These are phyloP conservation scores for Podarcis siculus DNA, from an alignment of 2,797 vertebrate genomes.

Conservation along the genomic window DNA sequence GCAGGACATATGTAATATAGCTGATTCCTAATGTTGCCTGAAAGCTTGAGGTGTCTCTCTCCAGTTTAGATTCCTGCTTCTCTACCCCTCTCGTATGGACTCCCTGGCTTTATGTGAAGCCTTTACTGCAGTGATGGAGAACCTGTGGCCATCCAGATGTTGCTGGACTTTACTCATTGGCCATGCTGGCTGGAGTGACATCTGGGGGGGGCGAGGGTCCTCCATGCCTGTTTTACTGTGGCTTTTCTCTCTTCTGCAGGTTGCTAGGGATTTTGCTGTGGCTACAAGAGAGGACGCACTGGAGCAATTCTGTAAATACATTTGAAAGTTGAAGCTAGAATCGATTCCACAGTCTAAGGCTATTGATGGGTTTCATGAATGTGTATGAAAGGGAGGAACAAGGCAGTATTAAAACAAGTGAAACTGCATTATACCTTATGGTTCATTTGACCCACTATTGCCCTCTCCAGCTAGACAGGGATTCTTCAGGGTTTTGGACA, in stretches of 20 bases:
- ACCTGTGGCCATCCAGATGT: too few species aligned
- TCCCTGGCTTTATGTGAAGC: too few species aligned
- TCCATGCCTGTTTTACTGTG: not conserved
- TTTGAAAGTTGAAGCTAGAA: slow-evolving; percentile 39
- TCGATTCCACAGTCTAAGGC: not conserved
- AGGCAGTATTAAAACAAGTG: not conserved
- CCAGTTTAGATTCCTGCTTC: too few species aligned
- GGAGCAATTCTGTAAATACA: not conserved
- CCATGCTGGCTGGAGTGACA: too few species aligned
- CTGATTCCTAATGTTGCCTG: not conserved
- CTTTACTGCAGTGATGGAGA: too few species aligned
- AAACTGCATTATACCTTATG: not conserved
- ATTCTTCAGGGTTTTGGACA: not conserved
- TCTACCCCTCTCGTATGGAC: too few species aligned
- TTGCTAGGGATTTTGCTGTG: slow-evolving; percentile 22
- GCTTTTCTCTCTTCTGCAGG: not conserved
- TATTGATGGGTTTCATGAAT: slow-evolving; percentile 16
- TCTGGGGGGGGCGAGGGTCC: too few species aligned
- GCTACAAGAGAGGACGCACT: slow-evolving; percentile 60
- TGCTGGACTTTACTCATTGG: too few species aligned
- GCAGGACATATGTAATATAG: not conserved
- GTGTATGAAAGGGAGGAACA: not conserved
- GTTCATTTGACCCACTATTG: not conserved
- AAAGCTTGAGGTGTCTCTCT: not conserved
- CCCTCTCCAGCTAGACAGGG: too few species aligned